phyloP scores from a whole-genome alignment of 2,113 vertebrate species.

The Bambusicola thoracicus region DNA sequence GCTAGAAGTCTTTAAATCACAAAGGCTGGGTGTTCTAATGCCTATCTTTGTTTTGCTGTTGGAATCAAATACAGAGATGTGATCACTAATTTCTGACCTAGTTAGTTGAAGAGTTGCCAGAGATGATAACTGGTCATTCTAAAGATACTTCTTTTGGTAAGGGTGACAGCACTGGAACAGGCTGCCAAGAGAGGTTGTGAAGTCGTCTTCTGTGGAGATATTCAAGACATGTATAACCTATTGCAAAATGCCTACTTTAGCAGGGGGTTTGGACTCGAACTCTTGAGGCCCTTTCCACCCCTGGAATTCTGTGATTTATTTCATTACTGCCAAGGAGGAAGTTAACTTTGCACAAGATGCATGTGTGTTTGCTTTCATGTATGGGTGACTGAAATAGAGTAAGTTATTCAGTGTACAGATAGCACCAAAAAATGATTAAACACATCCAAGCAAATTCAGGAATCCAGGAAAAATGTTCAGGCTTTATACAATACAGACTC shows the following conservation, averaged over 20 bases:
- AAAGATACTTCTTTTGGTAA: not conserved
- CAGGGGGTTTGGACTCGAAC: too few species aligned
- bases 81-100: not conserved
- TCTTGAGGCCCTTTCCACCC: too few species aligned
- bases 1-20: not conserved
- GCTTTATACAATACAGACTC: not conserved
- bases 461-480: not conserved
- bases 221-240: too few species aligned
- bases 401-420: not conserved
- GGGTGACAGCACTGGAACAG: too few species aligned
- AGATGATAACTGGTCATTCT: not conserved
- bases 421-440: not conserved
- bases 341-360: not conserved
- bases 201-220: too few species aligned
- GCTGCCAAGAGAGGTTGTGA: too few species aligned
- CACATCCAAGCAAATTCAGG: not conserved
- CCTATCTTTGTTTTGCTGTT: not conserved
- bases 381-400: not conserved
- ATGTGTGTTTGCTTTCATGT: slow-evolving; percentile 6
- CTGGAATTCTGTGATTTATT: not conserved
- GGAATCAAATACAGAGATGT: not conserved
- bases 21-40: not conserved
- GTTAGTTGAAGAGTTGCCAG: not conserved
- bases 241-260: too few species aligned
- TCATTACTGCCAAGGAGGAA: not conserved